A percentile compares a stretch with the other conserved stretches of the same genome.
These are phyloP conservation scores for Neolamprologus caudopunctatus DNA, from an alignment of 2,113 vertebrate genomes.

Conservation along the genomic window DNA sequence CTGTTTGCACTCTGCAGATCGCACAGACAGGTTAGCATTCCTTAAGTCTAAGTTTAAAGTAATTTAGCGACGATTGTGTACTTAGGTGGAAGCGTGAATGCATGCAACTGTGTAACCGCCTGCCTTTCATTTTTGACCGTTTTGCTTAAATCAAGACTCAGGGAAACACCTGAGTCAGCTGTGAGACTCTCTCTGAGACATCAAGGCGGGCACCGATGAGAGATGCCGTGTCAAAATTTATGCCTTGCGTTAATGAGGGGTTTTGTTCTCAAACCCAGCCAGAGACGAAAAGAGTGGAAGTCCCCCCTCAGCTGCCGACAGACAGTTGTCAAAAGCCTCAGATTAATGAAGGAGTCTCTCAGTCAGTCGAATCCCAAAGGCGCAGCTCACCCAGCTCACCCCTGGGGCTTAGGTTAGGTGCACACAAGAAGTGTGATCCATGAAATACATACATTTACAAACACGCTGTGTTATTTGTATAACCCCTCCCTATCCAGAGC, in stretches of 20 bases:
- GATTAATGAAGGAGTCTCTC: slow-evolving; percentile 49
- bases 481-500: not conserved
- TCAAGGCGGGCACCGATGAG: slow-evolving; percentile 16
- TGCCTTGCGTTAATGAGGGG: slow-evolving; percentile 26
- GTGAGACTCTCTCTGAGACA: not conserved
- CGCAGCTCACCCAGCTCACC: not conserved
- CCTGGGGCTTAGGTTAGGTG: not conserved
- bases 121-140: not conserved
- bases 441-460: not conserved
- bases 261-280: slow-evolving; percentile 23
- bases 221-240: slow-evolving; percentile 25
- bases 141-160: not conserved
- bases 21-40: slow-evolving; percentile 6
- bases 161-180: not conserved
- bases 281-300: slow-evolving; percentile 37
- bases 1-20: not conserved
- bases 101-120: not conserved
- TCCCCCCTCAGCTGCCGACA: slow-evolving; percentile 42
- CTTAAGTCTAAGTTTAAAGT: not conserved
- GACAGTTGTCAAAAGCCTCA: slow-evolving; percentile 48
- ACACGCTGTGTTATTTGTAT: not conserved
- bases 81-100: not conserved
- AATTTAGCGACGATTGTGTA: not conserved
- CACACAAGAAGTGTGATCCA: not conserved
- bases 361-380: slow-evolving; percentile 9